Base-by-base conservation (phyloP, 2,888 invertebrate species). In the Troilus luridus region DNA sequence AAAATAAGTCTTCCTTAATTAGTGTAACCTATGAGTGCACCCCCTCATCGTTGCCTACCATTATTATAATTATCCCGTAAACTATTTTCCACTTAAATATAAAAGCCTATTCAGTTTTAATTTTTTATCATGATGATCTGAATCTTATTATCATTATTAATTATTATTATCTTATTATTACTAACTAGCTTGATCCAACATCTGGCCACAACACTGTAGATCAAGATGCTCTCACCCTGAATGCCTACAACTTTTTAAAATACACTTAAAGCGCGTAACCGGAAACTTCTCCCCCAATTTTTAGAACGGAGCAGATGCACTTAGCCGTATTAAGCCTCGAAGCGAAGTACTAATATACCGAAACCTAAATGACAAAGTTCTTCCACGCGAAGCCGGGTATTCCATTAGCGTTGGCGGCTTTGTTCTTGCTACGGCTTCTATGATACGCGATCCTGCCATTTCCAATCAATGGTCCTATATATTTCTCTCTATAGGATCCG, bases 291-390 rank as follows among this genome's bases (percentile, higher is more conserved):
- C 72, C 9, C 17, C 72, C 72, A 27, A 77, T 41, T 77, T 77
- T 77, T 77, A 41, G 27, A 17, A 77, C 41, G 17, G 17, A 27
- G 72, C 72, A 77, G 72, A 77, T 77, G 72, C 72, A 41, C 72
- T 77, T 77, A 77, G 72, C 27, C 7, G 41, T 41, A 17, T 41
- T 67, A 77, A 77, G 72, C 72, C 41, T 17, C 41, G 72, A 77
- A 17, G 19, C 41, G 72, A 77, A 77, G 41, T 7, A 77, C 72
- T 77, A 77, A 77, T 77, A 77, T 27, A 0, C 17, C 41, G 27
- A 41, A 77, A 27, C 17, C 27, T 77, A 77, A 77, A 77, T 77
- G 72, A 77, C 72, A 77, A 77, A 77, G 72, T 77, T 77, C 72
- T 41, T 17, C 27, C 1, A 77, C 14, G 17, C 5, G 72, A 41